phyloP scores from a whole-genome alignment of 2,888 invertebrate species.

The Netelia inedita region DNA sequence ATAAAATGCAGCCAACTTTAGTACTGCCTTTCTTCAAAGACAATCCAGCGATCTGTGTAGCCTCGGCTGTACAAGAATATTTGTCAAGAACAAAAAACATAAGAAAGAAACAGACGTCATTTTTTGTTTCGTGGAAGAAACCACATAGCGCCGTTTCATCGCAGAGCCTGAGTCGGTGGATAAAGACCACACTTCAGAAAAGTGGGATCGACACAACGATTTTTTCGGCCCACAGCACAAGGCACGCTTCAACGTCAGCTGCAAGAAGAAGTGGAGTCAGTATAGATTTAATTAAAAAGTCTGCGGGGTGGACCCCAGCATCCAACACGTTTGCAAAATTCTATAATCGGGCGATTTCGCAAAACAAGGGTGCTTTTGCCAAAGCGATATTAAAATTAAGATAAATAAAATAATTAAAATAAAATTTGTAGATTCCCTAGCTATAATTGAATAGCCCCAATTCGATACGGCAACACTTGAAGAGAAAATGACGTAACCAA shows the following conservation, averaged over 20 bases:
- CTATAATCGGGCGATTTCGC: conserved; percentile 31
- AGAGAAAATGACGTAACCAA: background rate
- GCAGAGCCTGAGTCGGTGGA: conserved; percentile 60
- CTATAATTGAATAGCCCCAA: no score
- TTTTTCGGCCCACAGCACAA: conserved; percentile 61
- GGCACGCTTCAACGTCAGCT: conserved; percentile 56
- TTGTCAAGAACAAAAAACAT: conserved; percentile 38
- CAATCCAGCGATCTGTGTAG: conserved; percentile 46
- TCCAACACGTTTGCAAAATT: conserved; percentile 51
- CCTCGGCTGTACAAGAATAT: conserved; percentile 5
- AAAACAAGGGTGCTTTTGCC: background rate
- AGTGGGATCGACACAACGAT: conserved; percentile 48
- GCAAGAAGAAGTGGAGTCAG: conserved; percentile 32
- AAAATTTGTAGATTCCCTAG: no score
- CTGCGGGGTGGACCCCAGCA: conserved; percentile 38
- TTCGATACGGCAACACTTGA: no score
- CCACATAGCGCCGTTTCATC: conserved; percentile 41
- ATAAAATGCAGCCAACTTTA: conserved; percentile 51
- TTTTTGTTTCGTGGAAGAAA: conserved; percentile 32
- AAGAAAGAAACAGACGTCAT: background rate
- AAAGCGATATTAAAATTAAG: background rate
- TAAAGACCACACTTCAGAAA: conserved; percentile 36
- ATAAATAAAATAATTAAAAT: background rate
- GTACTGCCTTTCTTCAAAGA: conserved; percentile 47
- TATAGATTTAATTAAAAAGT: conserved; percentile 29